These are phyloP conservation scores for Enoplosus armatus DNA, from an alignment of 2,797 vertebrate species.

Conservation along the genomic window DNA sequence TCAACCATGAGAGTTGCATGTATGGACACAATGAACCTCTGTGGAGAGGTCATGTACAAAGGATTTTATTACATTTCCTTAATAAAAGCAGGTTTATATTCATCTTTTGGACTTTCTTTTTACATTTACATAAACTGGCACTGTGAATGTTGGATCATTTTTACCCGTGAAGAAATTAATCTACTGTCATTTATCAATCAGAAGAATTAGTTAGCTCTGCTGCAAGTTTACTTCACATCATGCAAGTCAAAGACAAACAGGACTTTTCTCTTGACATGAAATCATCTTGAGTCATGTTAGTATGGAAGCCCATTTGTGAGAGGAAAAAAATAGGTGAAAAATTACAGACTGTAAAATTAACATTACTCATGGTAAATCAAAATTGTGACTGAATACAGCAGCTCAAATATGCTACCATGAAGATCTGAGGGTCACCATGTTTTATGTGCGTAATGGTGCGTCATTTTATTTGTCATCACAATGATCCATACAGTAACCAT, in stretches of 20 bases:
- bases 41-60: conserved; percentile 92
- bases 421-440: not conserved
- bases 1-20: conserved; percentile 93
- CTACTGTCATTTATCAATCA: not conserved
- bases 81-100: conserved; percentile 96
- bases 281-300: not conserved
- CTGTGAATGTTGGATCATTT: not conserved
- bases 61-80: conserved; percentile 99
- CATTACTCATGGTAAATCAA: not conserved
- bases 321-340: not conserved
- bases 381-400: not conserved
- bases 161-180: not conserved
- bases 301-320: not conserved
- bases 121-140: not conserved
- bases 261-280: not conserved
- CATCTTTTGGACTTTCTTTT: conserved; percentile 38
- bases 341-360: not conserved
- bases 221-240: not conserved
- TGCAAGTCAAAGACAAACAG: not conserved
- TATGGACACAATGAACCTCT: conserved; percentile 90
- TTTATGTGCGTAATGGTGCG: not conserved
- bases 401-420: not conserved
- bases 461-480: not conserved
- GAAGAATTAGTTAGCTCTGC: not conserved
- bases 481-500: too few relatives aligned